Evolutionary conservation across 1,140 invertebrate genomes (phyloP), one percentile per base, ranked within the genome.

Genomic region (Drosophila neocordata): DNA sequence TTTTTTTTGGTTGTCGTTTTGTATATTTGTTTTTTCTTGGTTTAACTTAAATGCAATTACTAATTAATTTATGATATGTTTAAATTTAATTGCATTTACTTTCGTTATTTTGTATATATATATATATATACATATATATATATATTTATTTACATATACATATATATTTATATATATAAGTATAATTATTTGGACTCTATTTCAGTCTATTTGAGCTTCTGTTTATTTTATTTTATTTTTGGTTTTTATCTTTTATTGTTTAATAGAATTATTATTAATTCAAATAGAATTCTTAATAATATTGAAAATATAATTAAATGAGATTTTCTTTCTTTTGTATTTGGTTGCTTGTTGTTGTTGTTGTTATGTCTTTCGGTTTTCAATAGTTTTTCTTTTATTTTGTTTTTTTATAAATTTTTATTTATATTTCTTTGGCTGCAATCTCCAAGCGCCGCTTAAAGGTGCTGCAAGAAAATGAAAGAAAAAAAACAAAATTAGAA

Each of bases 141-240:
- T 48, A 48, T 44, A 44, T 44, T 18, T 44, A 20, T 48, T 20
- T 20, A 8, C 20, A 48, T 15, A 48, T 48, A 48, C 20, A 48
- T 9, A 48, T 48, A 48, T 48, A 48, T 48, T 20, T 48, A 11
- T 48, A 48, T 48, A 20, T 48, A 48, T 48, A 48, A 48, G 74
- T 84, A 48, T 48, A 48, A 48, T 15, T 48, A 90, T 90, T 90
- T 90, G 88, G 89, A 90, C 88, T 89, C 88, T 90, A 89, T 84
- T 90, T 90, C 89, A 90, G 89, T 90, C 89, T 90, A 90, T 90
- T 88, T 90, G 89, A 90, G 89, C 80, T 69, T 90, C 15, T 72
- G 73, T 88, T 73, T 90, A 77, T 78, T 80, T 71, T 69, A 71
- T 74, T 66, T 75, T 65, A 48, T 65, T 66, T 71, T 60, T 65